phyloP scores from a whole-genome alignment of 1,140 invertebrate genomes.

The Campoletis sonorensis region DNA sequence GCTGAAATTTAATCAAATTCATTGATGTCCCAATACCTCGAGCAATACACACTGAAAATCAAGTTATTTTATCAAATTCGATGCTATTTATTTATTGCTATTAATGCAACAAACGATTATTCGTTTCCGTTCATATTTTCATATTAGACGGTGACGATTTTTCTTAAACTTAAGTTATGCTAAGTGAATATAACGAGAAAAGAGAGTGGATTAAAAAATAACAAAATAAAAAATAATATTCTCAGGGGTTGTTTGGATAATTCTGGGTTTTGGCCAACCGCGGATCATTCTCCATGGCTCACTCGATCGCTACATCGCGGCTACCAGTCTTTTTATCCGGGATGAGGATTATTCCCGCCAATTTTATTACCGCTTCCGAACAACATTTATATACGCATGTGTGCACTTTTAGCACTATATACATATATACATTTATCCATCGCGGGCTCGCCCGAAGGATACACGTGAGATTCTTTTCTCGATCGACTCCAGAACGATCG shows the following conservation, averaged over 20 bases:
- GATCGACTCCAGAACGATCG: neutral
- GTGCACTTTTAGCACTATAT: too few species aligned
- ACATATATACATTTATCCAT: neutral
- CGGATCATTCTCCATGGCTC: neutral
- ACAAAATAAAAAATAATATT: neutral
- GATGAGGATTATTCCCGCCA: constrained; percentile 54
- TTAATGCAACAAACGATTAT: too few species aligned
- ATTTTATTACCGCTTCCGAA: constrained; percentile 57
- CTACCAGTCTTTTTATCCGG: constrained; percentile 71
- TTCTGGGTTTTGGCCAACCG: constrained; percentile 67
- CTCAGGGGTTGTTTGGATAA: constrained; percentile 71
- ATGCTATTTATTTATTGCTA: too few species aligned
- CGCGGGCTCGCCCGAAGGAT: neutral
- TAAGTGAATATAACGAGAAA: neutral
- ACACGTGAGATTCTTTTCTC: neutral
- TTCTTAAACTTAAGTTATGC: too few species aligned
- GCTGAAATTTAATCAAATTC: too few species aligned
- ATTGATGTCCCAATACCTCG: too few species aligned
- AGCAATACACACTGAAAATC: too few species aligned
- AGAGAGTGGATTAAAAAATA: too few species aligned
- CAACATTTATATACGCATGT: neutral
- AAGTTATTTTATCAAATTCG: too few species aligned
- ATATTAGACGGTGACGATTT: too few species aligned
- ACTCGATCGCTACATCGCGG: constrained; percentile 51
- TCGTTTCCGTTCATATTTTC: too few species aligned